Evolutionary conservation across 2,888 invertebrate genomes (phyloP).

Genomic region (Ormyrus labotus): DNA sequence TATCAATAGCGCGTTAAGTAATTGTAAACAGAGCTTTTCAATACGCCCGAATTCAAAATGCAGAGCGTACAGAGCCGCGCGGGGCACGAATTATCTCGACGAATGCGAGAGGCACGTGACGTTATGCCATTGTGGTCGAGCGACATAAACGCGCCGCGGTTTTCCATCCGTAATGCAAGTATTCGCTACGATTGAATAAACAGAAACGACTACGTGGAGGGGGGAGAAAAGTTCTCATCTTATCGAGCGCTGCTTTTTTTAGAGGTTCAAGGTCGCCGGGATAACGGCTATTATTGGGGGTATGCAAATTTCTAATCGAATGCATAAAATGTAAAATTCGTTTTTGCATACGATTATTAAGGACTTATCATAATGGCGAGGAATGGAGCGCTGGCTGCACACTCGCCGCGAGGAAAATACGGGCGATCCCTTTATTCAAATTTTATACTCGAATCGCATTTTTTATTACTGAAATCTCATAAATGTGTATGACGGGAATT

Average conservation of each 20-base stretch:
- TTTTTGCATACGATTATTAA: too few relatives aligned
- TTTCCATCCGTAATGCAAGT: neutral
- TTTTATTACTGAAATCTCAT: too few relatives aligned
- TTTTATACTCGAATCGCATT: too few relatives aligned
- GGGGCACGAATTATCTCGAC: neutral
- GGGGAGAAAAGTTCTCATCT: too few relatives aligned
- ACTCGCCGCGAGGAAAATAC: too few relatives aligned
- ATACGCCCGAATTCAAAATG: slow-evolving; percentile 17
- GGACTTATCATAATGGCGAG: too few relatives aligned
- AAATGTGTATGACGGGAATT: too few relatives aligned
- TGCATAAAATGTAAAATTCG: neutral
- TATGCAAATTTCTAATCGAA: neutral
- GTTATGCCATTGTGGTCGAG: slow-evolving; percentile 21
- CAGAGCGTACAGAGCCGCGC: neutral
- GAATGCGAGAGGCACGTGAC: slow-evolving; percentile 1
- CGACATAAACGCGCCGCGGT: slow-evolving; percentile 7
- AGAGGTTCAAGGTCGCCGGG: neutral
- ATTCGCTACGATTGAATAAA: neutral
- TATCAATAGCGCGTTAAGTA: neutral
- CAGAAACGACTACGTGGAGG: too few relatives aligned
- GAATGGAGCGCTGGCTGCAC: too few relatives aligned
- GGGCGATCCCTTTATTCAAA: too few relatives aligned
- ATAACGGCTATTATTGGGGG: neutral
- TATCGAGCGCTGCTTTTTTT: too few relatives aligned
- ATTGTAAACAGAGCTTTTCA: neutral